Base-by-base conservation (phyloP, 2,888 invertebrate species). In the Megaustenia siamemsis region DNA sequence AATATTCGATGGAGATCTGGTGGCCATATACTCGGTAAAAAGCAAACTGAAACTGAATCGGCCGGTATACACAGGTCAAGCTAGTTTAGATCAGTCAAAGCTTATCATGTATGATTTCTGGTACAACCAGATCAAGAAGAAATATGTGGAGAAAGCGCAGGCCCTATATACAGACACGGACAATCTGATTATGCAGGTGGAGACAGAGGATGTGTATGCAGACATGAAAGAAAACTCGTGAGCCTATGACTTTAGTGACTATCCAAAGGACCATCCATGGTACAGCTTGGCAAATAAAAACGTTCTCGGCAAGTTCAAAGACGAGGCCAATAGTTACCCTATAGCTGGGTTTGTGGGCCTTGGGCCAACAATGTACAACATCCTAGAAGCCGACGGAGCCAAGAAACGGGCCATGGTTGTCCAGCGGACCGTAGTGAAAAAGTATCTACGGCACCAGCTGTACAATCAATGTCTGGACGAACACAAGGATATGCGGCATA, bases 341-440 rank as follows among this genome's bases (percentile, higher is more conserved):
- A 76, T 76, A 4, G 53, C 76, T 18, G 76, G 32, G 76, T 76
- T 56, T 24, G 76, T 76, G 24, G 76, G 53, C 18, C 32, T 76
- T 21, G 53, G 53, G 4, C 53, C 53, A 8, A 76, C 49, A 53
- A 76, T 76, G 76, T 53, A 76, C n/a, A 32, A 32, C 28, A 53
- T 32, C 53, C 32, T 73, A 28, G 45, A 73, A 28, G 60, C n/a
- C 12, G 60, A 60, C 12, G 45, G 45, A 45, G 45, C 45, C 12
- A 45, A 45, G 12, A 45, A 45, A 10, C 6, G 45, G 45, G 45
- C 45, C 45, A 45, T 10, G 45, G 45, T 6, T 12, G 45, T 45
- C 8, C 45, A 45, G 45, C 6, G 45, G 45, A 12, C 45, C 12
- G 45, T 45, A 45, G 45, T 45, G 45, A 45, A 45, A 45, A n/a